phyloP scores from a whole-genome alignment of 1,140 invertebrate genomes.

The Drosophila burlai region DNA sequence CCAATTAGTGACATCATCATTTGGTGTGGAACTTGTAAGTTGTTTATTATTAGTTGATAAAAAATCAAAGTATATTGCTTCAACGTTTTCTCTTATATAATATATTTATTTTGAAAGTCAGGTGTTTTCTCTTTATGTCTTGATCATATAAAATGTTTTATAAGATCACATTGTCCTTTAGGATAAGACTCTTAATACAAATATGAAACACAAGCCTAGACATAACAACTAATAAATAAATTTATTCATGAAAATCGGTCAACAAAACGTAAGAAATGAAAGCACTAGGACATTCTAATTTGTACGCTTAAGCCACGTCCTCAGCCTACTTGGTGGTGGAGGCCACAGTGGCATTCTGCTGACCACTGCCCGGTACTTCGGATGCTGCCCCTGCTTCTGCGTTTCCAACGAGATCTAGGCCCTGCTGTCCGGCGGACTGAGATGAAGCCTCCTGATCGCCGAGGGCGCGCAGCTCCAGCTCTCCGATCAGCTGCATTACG shows the following conservation, averaged over 20 bases:
- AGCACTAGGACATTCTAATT: constrained; percentile 20
- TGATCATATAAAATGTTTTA: too few species aligned
- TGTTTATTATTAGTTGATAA: background rate
- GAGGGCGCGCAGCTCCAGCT: constrained; percentile 74
- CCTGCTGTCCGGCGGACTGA: constrained; percentile 6
- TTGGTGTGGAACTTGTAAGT: background rate
- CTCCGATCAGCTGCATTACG: constrained; percentile 75
- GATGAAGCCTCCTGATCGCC: constrained; percentile 59
- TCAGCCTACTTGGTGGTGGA: constrained; percentile 69
- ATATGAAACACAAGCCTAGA: background rate
- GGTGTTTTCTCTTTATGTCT: background rate
- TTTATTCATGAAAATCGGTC: constrained; percentile 42
- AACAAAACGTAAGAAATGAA: constrained; percentile 33
- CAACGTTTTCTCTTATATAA: background rate
- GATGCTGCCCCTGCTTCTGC: constrained; percentile 2
- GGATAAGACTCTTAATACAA: background rate
- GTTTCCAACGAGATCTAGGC: constrained; percentile 22
- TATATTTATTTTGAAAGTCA: too few species aligned
- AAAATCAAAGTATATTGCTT: background rate
- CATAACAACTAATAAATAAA: constrained; percentile 45
- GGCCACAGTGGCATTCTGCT: constrained; percentile 70
- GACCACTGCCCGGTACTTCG: constrained; percentile 55
- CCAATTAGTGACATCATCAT: background rate
- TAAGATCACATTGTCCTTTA: background rate
- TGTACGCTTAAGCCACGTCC: constrained; percentile 28